These are phyloP conservation scores for Pleuronectes platessa DNA, from an alignment of 2,113 vertebrate genomes.

Conservation along the genomic window DNA sequence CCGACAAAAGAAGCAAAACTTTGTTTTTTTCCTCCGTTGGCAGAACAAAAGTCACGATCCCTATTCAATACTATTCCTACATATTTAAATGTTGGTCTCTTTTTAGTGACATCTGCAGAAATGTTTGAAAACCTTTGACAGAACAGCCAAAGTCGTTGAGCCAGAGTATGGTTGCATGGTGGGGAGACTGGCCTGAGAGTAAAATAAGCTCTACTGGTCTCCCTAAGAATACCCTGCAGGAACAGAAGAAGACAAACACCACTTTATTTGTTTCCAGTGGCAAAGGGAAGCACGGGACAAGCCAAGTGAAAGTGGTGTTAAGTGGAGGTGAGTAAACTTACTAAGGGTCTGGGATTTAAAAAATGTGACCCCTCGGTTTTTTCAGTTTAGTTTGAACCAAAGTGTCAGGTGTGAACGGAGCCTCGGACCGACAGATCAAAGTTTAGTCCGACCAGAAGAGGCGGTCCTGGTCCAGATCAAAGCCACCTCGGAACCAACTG, in stretches of 20 bases:
- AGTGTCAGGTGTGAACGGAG: no score
- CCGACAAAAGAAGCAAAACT: conserved; percentile 25
- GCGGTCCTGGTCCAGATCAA: no score
- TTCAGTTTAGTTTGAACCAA: no score
- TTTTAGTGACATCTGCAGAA: conserved; percentile 58
- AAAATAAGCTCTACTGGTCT: conserved; percentile 59
- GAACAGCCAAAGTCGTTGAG: conserved; percentile 41
- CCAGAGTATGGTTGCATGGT: conserved; percentile 51
- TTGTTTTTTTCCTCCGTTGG: conserved; percentile 3
- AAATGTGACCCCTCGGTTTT: not conserved
- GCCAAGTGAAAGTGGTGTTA: not conserved
- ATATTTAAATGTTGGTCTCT: not conserved
- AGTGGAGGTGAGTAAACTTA: not conserved
- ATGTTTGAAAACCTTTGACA: conserved; percentile 50
- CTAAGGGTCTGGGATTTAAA: not conserved
- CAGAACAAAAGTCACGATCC: conserved; percentile 22
- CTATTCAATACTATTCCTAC: not conserved
- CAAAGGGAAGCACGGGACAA: not conserved
- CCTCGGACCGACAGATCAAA: no score
- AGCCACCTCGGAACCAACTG: no score
- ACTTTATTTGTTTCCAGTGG: conserved; percentile 15
- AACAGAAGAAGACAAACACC: conserved; percentile 45
- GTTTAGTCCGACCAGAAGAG: no score
- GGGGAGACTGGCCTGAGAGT: conserved; percentile 39
- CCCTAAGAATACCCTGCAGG: conserved; percentile 62